These are phyloP conservation scores for Crossaster papposus DNA, from an alignment of 53 echinoderm and acorn worm species.

Conservation along the genomic window DNA sequence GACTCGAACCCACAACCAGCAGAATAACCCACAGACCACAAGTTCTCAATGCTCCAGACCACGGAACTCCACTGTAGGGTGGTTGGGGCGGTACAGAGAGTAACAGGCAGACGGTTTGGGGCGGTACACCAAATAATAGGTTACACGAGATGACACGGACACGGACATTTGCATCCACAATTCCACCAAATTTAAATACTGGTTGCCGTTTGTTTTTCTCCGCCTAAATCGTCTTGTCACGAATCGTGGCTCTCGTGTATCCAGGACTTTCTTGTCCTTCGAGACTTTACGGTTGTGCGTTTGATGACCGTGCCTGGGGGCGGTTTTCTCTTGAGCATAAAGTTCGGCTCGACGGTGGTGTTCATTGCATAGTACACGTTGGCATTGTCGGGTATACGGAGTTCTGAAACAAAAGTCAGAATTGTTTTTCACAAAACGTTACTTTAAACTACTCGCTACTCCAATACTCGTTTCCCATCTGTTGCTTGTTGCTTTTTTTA, in stretches of 20 bases:
- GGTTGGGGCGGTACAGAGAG: too few relatives aligned
- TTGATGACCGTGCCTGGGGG: slow-evolving; percentile 52
- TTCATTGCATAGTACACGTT: slow-evolving; percentile 99
- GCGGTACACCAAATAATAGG: too few relatives aligned
- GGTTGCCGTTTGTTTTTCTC: not conserved
- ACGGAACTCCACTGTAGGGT: too few relatives aligned
- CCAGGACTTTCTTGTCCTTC: slow-evolving; percentile 44
- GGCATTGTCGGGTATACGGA: slow-evolving; percentile 82
- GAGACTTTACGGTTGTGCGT: slow-evolving; percentile 29
- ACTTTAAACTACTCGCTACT: not conserved
- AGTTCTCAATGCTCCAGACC: too few relatives aligned
- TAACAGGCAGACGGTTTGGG: too few relatives aligned
- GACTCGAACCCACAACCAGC: too few relatives aligned
- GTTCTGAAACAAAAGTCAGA: slow-evolving; percentile 57
- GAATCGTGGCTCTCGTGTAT: slow-evolving; percentile 34
- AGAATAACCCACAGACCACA: too few relatives aligned
- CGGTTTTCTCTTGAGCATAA: slow-evolving; percentile 41
- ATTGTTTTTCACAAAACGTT: not conserved
- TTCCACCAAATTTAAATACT: not conserved
- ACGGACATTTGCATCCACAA: not conserved
- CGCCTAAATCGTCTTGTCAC: not conserved
- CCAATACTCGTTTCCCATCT: too few relatives aligned
- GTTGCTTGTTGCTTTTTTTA: too few relatives aligned
- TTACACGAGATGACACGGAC: too few relatives aligned
- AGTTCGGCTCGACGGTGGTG: slow-evolving; percentile 57